A percentile compares a stretch with the other conserved stretches of the same genome.
Conservation (phyloP, 2,113 vertebrate genomes). For the Thalassarche chlororhynchos region DNA sequence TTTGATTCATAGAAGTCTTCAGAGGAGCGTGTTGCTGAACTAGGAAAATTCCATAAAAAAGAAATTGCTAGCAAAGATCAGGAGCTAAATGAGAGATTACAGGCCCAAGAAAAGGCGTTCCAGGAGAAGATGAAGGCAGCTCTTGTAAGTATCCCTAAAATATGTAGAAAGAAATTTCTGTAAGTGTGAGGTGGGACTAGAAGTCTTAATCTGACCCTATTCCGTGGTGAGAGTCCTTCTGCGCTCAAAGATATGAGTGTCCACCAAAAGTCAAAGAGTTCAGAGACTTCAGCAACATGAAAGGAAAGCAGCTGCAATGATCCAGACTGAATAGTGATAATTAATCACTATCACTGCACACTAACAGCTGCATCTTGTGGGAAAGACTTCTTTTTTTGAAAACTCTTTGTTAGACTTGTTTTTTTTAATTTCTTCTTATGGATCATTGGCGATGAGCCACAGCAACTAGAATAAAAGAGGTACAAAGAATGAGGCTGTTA, state of each 20-base stretch:
- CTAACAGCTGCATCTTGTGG: neutral
- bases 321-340: neutral
- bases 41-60: conserved; percentile 84
- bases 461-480: neutral
- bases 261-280: neutral
- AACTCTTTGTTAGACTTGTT: neutral
- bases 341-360: neutral
- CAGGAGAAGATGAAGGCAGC: conserved; percentile 80
- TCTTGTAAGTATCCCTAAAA: conserved; percentile 77
- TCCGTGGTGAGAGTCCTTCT: neutral
- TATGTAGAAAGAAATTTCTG: neutral
- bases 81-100: conserved; percentile 75
- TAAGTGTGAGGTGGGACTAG: neutral
- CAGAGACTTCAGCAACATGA: neutral
- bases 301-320: neutral
- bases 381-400: neutral
- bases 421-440: neutral
- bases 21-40: conserved; percentile 81
- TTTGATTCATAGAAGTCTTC: conserved; percentile 83
- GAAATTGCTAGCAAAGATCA: conserved; percentile 85
- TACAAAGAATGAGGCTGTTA: neutral
- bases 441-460: neutral
- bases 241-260: neutral
- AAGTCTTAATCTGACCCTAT: neutral
- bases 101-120: conserved; percentile 65